Base-by-base conservation (phyloP, 2,113 vertebrate genomes). In the Pseudorectes ferrugineus region DNA sequence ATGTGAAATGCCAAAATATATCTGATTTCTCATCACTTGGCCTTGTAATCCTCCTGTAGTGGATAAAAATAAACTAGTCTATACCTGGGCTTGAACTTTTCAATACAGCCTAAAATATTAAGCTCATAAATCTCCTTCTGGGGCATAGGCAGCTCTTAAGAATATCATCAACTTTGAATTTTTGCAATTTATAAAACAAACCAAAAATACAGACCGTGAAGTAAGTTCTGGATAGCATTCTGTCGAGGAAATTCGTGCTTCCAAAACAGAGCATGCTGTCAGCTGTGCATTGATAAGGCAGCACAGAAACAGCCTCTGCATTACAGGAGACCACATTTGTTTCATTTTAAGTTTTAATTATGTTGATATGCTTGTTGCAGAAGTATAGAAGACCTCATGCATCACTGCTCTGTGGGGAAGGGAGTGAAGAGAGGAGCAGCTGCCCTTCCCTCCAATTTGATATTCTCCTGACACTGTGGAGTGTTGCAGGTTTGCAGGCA, bases 31-130 rank as follows among this genome's bases (percentile, higher is more conserved):
- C 20, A 25, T 68, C 61, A 52, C 76, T 89, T 20, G 19, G 21
- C 57, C 45, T 91, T 81, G 51, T 90, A 96, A 94, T 87, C 81
- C 42, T 93, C 89, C 70, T 93, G 85, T 54, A 74, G 52, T 24
- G 12, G 4, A 33, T 92, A 94, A 95, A 95, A 96, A 91, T 68
- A 85, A 93, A 91, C 72, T 75, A 77, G 35, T 93, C 86, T 96
- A 61, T 46, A 93, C 63, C 88, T 93, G 87, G 72, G 84, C 67
- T 94, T 94, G 42, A 43, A 51, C 36, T 90, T 95, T 70, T 63
- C 74, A 62, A 58, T 31, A 29, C 10, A 73, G 29, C 16, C 40
- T 81, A 51, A 85, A 85, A 58, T 20, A 23, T 45, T 71, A 77
- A 74, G 7, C 67, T 84, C 40, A 59, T 67, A 85, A 89, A 38